Percentiles rank a stretch among this genome's conserved stretches.
These are phyloP conservation scores for Popillia japonica DNA, from an alignment of 1,140 invertebrate species.

Conservation along the genomic window DNA sequence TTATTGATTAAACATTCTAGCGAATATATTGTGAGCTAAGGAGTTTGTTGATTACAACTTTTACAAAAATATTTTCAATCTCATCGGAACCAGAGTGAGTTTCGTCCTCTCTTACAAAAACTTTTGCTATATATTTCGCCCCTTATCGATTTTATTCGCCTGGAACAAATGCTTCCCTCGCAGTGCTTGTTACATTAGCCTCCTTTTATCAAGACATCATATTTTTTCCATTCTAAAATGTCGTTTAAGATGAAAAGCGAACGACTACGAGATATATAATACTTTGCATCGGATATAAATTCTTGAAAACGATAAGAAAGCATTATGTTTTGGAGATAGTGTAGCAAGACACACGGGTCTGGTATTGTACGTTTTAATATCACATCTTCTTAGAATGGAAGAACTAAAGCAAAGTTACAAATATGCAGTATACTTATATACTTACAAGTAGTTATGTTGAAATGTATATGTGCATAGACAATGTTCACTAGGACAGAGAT, in stretches of 20 bases:
- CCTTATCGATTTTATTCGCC: not conserved
- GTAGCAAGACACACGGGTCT: too few relatives aligned
- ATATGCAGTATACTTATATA: too few relatives aligned
- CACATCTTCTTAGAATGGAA: too few relatives aligned
- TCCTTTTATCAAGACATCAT: conserved; percentile 14
- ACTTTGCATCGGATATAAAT: not conserved
- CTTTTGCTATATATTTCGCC: not conserved
- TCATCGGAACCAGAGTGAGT: not conserved
- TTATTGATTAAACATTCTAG: conserved; percentile 6
- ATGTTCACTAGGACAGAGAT: too few relatives aligned
- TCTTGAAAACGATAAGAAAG: not conserved
- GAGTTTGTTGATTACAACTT: not conserved
- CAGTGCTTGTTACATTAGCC: not conserved
- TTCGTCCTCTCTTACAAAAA: not conserved
- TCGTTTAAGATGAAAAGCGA: not conserved
- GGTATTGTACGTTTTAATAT: too few relatives aligned
- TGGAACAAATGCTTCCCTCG: conserved; percentile 7
- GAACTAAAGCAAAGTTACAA: too few relatives aligned
- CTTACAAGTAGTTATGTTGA: too few relatives aligned
- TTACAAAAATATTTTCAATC: not conserved
- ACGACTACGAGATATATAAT: not conserved
- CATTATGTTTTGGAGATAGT: not conserved
- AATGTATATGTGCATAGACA: too few relatives aligned
- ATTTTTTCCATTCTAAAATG: conserved; percentile 11
- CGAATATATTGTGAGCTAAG: not conserved